Evolutionary conservation across 2,113 vertebrate species (phyloP).

Genomic region (Oxyruncus cristatus): DNA sequence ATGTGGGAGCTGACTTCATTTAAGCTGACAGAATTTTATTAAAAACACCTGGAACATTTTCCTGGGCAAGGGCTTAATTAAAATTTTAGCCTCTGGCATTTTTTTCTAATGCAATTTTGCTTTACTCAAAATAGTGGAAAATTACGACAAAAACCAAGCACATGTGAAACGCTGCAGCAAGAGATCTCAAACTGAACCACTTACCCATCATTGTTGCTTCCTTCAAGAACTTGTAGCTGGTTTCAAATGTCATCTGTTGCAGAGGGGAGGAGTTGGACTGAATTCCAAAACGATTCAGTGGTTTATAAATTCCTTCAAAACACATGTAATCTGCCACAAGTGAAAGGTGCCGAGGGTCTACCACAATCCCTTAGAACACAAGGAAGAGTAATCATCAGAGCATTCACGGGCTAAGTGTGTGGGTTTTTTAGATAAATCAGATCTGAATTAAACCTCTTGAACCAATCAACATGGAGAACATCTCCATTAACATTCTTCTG

Average conservation of each 20-base stretch:
- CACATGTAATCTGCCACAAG: constrained; percentile 99
- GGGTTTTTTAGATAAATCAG: not conserved
- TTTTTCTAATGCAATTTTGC: not conserved
- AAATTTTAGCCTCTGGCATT: not conserved
- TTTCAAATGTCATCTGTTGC: constrained; percentile 99
- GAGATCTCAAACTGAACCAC: not conserved
- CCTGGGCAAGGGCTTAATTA: not conserved
- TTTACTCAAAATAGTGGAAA: not conserved
- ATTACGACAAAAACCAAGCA: not conserved
- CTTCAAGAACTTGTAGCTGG: constrained; percentile 94
- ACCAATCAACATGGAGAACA: not conserved
- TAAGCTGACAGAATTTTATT: not conserved
- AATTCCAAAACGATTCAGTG: constrained; percentile 89
- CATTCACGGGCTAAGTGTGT: not conserved
- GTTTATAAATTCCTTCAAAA: constrained; percentile 92
- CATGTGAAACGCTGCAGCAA: not conserved
- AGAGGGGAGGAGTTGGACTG: constrained; percentile 91
- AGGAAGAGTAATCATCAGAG: not conserved
- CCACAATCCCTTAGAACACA: constrained; percentile 82
- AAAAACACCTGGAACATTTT: constrained; percentile 14
- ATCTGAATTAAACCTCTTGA: not conserved
- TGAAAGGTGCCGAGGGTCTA: constrained; percentile 94
- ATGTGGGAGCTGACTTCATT: not conserved
- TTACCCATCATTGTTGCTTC: constrained; percentile 89
- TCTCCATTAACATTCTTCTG: not conserved